These are phyloP conservation scores for Pristis pectinata DNA, from an alignment of 2,797 vertebrate species.

Conservation along the genomic window DNA sequence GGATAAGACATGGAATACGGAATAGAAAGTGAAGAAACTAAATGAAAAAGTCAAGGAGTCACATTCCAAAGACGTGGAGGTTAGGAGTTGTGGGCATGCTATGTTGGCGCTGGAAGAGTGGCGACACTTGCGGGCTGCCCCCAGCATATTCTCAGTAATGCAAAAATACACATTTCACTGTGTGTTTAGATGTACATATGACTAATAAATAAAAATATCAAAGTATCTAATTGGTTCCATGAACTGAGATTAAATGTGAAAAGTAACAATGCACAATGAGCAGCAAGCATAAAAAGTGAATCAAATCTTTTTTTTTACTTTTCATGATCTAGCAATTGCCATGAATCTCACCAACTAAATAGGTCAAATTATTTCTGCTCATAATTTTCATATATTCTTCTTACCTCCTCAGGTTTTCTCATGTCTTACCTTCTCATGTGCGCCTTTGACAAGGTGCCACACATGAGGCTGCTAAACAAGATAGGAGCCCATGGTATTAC, in stretches of 20 bases:
- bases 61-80: no score
- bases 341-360: neutral
- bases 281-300: neutral
- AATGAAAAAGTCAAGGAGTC: neutral
- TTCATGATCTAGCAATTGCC: neutral
- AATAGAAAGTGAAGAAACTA: neutral
- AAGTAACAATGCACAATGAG: neutral
- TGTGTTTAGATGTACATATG: no score
- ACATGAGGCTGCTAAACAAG: no score
- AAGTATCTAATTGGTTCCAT: neutral
- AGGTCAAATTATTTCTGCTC: neutral
- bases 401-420: no score
- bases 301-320: neutral
- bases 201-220: no score
- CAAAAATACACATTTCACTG: no score
- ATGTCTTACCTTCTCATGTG: neutral
- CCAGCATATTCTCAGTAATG: no score
- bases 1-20: neutral
- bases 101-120: no score
- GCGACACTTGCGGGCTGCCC: no score
- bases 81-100: no score
- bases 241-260: neutral
- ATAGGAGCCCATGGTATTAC: no score
- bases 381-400: neutral
- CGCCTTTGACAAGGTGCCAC: no score